Evolutionary conservation across 2,888 invertebrate genomes (phyloP), one percentile per base, ranked within the genome.

Genomic region (Dromius quadrimaculatus): DNA sequence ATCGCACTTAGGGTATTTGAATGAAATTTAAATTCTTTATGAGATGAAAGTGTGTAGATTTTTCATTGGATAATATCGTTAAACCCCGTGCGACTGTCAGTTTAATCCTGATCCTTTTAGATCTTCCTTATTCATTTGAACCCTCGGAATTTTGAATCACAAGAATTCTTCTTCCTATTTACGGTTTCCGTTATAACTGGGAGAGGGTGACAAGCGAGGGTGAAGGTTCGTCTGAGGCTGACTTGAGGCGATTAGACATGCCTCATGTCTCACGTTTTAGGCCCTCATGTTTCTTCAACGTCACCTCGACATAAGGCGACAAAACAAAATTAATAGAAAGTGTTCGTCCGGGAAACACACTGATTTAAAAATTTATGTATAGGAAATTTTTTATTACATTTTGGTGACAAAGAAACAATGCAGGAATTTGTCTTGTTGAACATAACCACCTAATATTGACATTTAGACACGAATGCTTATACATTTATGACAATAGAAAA

Each of bases 61-160:
- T 57, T 28, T 38, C 41, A 57, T 66, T 32, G 36, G 66, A 66
- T 66, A 66, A 66, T 66, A 66, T 66, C 57, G 23, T 38, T 66
- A 57, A 66, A 66, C 66, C 66, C 66, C 41, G 66, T 66, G 66
- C 66, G 38, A 66, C 66, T 66, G 66, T 66, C 66, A 66, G 57
- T 66, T 66, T 66, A 54, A 66, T 66, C 66, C 66, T 50, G 65
- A 65, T 65, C 50, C 65, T 50, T 64, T 65, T 65, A 65, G 50
- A 65, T 38, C 20, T 43, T 13, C 62, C 38, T 41, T 38, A 62
- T 65, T 65, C 65, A 47, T 65, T 65, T 65, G 47, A 47, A 36
- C 50, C 65, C 65, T 38, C 54, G 36, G 47, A 50, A 65, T 50
- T 65, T 32, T 50, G 65, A 65, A 65, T 65, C 65, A 65, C 65